Conservation (phyloP, 1,140 invertebrate genomes). For the Nasonia longicornis region DNA sequence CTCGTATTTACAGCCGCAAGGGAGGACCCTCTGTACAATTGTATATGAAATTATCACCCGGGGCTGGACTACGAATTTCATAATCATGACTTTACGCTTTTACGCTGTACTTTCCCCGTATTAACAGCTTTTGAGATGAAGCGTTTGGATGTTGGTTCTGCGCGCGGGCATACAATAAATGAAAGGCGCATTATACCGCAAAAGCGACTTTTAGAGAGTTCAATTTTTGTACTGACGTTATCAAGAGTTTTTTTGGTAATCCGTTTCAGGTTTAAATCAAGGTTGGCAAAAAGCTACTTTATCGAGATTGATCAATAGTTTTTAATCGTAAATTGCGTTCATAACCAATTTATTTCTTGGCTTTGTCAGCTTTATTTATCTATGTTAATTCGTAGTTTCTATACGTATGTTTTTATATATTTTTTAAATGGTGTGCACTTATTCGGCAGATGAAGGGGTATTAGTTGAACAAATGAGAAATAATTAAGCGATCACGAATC, state of each 20-base stretch:
- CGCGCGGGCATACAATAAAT: too few relatives aligned
- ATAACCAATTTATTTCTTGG: too few relatives aligned
- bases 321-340: not conserved
- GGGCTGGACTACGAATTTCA: not conserved
- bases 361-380: too few relatives aligned
- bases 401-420: not conserved
- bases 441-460: not conserved
- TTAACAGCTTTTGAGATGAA: not conserved
- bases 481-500: not conserved
- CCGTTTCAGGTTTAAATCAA: not conserved
- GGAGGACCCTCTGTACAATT: not conserved
- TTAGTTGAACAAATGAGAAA: not conserved
- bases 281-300: not conserved
- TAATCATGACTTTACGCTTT: slow-evolving; percentile 5
- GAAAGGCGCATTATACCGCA: not conserved
- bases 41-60: not conserved
- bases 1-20: not conserved
- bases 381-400: not conserved
- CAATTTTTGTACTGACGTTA: not conserved
- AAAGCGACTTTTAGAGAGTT: not conserved
- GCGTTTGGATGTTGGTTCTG: not conserved
- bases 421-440: not conserved
- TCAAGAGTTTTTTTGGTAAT: not conserved
- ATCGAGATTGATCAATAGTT: not conserved
- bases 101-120: not conserved